Evolutionary conservation across 2,888 invertebrate species (phyloP), one percentile per base, ranked within the genome.

Genomic region (Drosophila paranaensis): DNA sequence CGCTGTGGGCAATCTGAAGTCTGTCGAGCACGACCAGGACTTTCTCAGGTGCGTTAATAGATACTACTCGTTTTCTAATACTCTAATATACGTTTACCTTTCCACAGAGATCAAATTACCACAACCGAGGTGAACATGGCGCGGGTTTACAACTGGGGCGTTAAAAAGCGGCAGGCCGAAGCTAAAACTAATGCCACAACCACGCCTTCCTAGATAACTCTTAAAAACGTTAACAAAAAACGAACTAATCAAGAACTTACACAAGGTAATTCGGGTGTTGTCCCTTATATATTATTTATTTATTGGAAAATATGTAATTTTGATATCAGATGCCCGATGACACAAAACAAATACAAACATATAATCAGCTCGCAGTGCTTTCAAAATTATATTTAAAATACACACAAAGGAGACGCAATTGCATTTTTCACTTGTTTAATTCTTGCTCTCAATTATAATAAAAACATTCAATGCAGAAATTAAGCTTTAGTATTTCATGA

Each of bases 51-150:
- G n/a, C 40, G 63, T 62, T 6, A 4, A 2, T n/a, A 48, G 3
- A 0, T 10, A 39, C 13, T 43, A 0, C 25, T 9, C 6, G 14
- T 9, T 10, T 8, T 43, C 14, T 5, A 16, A 6, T 54, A 11
- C 4, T 0, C 3, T 39, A 1, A 39, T 27, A 1, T 9, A 14
- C 10, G 14, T 27, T 9, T n/a, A 6, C 14, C 6, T 16, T 33
- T 1, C 35, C 11, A 14, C 68, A 96, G 98, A 90, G 99, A 99
- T 94, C 99, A 99, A 93, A 97, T 97, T 90, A 99, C 99, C 16
- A 99, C 98, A 25, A 97, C 98, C 51, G 99, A 99, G 95, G 99
- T 99, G 30, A 99, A 99, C 93, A 98, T 99, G 98, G 99, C 99
- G 37, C 94, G 99, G 91, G 98, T 99, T 30, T 98, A 97, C 93